Base-by-base conservation (phyloP, 2,797 vertebrate species). In the Chanos chanos region DNA sequence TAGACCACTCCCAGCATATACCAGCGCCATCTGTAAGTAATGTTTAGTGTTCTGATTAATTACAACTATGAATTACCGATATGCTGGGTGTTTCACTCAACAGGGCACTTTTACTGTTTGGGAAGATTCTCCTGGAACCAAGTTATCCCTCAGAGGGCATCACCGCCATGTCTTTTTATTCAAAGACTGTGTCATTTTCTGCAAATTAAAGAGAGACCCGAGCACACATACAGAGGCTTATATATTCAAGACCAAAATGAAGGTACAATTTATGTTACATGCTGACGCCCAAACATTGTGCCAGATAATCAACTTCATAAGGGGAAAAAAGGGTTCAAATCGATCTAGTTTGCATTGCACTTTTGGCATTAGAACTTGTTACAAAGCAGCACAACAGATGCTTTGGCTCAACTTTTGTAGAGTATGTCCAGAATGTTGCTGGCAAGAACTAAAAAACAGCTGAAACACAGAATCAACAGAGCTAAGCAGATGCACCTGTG, bases 221-320 rank as follows among this genome's bases (percentile, higher is more conserved):
- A 87, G 74, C 70, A 88, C 89, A 0, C 94, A 88, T 73, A 87
- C 80, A 8, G 93, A 96, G 64, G 89, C 90, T 53, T 99, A 92
- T 7, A 67, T 89, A 56, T 99, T 98, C 81, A 96, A 90, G 85
- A 98, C 94, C 80, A 98, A 98, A 86, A 97, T 99, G 94, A 98
- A 97, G 93, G 97, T 97, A 44, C 66, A n/a, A 30, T 4, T 34
- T 21, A 7, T 31, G n/a, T n/a, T n/a, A n/a, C n/a, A n/a, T n/a
- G n/a, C n/a, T n/a, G n/a, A n/a, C n/a, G n/a, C n/a, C n/a, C n/a
- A n/a, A n/a, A n/a, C n/a, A n/a, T n/a, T n/a, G n/a, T n/a, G n/a
- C n/a, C n/a, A n/a, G n/a, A n/a, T n/a, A n/a, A n/a, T n/a, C n/a
- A n/a, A n/a, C n/a, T n/a, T n/a, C n/a, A n/a, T n/a, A n/a, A n/a